Evolutionary conservation across 2,113 vertebrate genomes (phyloP), one percentile per base, ranked within the genome.

Genomic region (Clupea harengus): DNA sequence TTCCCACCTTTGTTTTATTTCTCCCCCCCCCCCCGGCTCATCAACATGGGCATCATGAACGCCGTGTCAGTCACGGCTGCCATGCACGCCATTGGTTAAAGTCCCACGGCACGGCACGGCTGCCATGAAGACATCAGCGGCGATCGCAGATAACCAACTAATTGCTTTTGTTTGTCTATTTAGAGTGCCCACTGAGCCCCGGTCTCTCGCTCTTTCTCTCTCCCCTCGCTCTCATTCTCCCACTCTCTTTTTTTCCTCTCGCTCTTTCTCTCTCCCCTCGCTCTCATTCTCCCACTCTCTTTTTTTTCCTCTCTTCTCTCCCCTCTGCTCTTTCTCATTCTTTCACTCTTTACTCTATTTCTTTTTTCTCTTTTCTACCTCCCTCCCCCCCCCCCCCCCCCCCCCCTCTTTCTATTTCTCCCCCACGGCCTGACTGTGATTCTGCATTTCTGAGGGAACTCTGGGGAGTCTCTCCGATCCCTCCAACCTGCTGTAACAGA

Each of bases 81-180:
- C 15, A 3, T 18, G 17, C 20, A 17, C 18, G 18, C 52, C 15
- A 6, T 5, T 15, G 15, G 50, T 52, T 52, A 2, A 52, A 52
- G 50, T 8, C 50, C 13, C 2, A 15, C 9, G 50, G 50, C 50
- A n/a, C 17, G 15, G 2, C 52, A 18, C 20, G 52, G 2, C 18
- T 32, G 49, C 7, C 28, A 45, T 52, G 39, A 50, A 83, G 25
- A 82, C 82, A 50, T 39, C 47, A 52, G 7, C n/a, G 25, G 15
- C 57, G 82, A 54, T 54, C 32, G n/a, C 82, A 39, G 82, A 83
- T 82, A 54, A 54, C 49, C 25, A 44, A 54, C 25, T 54, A 83
- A 52, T 83, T 54, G 50, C 28, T 57, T 57, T 50, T 57, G 49
- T 83, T 75, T 75, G 67, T 9, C 25, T 75, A 75, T 75, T 75